Base-by-base conservation (phyloP, 37 sponge, comb jelly and placozoan genomes). In the Geodia barretti region DNA sequence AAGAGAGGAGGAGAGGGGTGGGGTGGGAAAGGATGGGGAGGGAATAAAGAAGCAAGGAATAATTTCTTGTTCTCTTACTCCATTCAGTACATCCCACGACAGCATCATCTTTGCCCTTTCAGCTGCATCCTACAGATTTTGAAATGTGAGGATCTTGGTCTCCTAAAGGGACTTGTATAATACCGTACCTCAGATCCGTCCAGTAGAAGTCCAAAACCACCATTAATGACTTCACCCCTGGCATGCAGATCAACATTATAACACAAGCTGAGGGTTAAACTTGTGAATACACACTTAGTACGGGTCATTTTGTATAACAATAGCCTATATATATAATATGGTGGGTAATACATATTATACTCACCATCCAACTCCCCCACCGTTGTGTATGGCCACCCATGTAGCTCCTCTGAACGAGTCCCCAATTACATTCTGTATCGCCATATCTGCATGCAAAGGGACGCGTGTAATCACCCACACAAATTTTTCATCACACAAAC, bases 291-390 rank as follows among this genome's bases (percentile, higher is more conserved):
- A n/a, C n/a, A n/a, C n/a, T n/a, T n/a, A n/a, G n/a, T n/a, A n/a
- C n/a, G n/a, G n/a, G n/a, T n/a, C n/a, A n/a, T n/a, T n/a, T n/a
- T n/a, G n/a, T n/a, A n/a, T n/a, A n/a, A n/a, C n/a, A n/a, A n/a
- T n/a, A n/a, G n/a, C n/a, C n/a, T n/a, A n/a, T n/a, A n/a, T n/a
- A n/a, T n/a, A n/a, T n/a, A n/a, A n/a, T n/a, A n/a, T n/a, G n/a
- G n/a, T n/a, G n/a, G n/a, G n/a, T n/a, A n/a, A n/a, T n/a, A n/a
- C n/a, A n/a, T n/a, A n/a, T n/a, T 9, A 11, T 36, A 36, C 97
- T 60, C 73, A 94, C 99, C 99, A 98, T 24, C 99, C 99, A 2
- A 96, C 97, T 63, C 99, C 99, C n/a, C 99, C 99, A 43, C 99
- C 99, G 70, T 98, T 98, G 93, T 98, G 99, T 2, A 98, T 87